Evolutionary conservation across 2,888 invertebrate genomes (phyloP).

Genomic region (Selenia dentaria): DNA sequence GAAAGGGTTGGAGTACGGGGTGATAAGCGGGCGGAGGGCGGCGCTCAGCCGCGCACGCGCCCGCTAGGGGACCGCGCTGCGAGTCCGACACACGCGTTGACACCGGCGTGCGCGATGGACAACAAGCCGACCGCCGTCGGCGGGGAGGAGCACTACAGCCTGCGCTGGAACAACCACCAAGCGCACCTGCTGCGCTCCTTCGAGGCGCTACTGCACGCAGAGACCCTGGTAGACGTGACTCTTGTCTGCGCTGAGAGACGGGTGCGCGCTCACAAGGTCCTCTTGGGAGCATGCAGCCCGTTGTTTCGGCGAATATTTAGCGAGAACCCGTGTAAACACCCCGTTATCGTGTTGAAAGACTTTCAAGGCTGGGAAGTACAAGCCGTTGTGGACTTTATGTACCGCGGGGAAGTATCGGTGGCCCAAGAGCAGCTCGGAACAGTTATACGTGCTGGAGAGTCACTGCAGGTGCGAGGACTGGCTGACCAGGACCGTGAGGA

Average conservation of each 20-base stretch:
- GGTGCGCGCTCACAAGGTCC: constrained; percentile 95
- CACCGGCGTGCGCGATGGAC: constrained; percentile 75
- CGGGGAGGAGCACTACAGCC: constrained; percentile 92
- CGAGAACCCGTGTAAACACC: constrained; percentile 97
- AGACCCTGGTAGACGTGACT: constrained; percentile 95
- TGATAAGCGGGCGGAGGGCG: constrained; percentile 71
- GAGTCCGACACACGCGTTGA: constrained; percentile 62
- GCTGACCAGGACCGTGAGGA: constrained; percentile 86
- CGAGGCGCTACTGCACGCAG: constrained; percentile 94
- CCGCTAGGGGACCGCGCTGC: constrained; percentile 46
- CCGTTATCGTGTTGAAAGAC: constrained; percentile 96
- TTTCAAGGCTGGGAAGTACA: constrained; percentile 95
- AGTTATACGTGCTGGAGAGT: constrained; percentile 94
- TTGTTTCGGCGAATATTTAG: constrained; percentile 95
- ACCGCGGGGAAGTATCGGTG: constrained; percentile 96
- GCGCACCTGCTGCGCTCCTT: constrained; percentile 94
- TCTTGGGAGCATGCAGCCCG: constrained; percentile 94
- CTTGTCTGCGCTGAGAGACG: constrained; percentile 94
- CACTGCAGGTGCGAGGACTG: constrained; percentile 92
- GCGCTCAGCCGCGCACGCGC: constrained; percentile 73
- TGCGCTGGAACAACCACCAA: constrained; percentile 97
- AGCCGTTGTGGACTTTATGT: constrained; percentile 97
- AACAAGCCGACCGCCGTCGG: constrained; percentile 71
- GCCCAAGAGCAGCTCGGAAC: constrained; percentile 93
- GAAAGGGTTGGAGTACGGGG: constrained; percentile 77